Percentiles rank a stretch among this genome's conserved stretches.
These are phyloP conservation scores for Elephantulus edwardii DNA, from an alignment of 2,113 vertebrate genomes.

Conservation along the genomic window DNA sequence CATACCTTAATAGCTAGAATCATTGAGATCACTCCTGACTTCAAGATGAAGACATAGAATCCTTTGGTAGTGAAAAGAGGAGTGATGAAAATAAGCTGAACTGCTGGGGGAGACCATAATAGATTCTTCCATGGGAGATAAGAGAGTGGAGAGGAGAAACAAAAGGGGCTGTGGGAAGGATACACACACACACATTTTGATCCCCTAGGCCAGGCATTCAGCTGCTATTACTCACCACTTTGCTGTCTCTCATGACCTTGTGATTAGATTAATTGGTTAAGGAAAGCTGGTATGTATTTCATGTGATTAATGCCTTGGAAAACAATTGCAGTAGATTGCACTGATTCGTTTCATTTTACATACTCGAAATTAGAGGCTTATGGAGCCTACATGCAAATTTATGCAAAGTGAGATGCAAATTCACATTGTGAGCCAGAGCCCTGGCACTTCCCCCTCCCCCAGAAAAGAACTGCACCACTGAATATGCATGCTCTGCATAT, in stretches of 20 bases:
- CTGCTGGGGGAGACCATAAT: constrained; percentile 7
- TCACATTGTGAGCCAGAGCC: constrained; percentile 72
- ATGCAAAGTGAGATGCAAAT: constrained; percentile 79
- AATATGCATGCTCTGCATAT: constrained; percentile 79
- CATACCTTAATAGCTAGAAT: constrained; percentile 16
- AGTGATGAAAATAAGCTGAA: constrained; percentile 38
- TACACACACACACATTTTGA: background rate
- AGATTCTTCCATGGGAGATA: background rate
- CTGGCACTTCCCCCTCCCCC: constrained; percentile 33
- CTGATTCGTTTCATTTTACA: constrained; percentile 78
- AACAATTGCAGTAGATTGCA: constrained; percentile 79
- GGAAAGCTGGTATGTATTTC: constrained; percentile 73
- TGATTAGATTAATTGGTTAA: constrained; percentile 80
- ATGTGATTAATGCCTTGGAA: constrained; percentile 79
- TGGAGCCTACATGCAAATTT: constrained; percentile 79
- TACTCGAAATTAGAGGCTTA: constrained; percentile 78
- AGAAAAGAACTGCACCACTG: constrained; percentile 72
- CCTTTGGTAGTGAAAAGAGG: background rate
- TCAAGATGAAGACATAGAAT: background rate
- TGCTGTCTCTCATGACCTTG: constrained; percentile 72
- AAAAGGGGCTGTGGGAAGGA: background rate
- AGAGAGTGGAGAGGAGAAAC: background rate
- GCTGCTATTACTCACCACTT: constrained; percentile 56
- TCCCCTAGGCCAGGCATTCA: constrained; percentile 6
- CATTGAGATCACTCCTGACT: background rate